Evolutionary conservation across 2,888 invertebrate genomes (phyloP), one percentile per base, ranked within the genome.

Genomic region (Heliconius cydno): DNA sequence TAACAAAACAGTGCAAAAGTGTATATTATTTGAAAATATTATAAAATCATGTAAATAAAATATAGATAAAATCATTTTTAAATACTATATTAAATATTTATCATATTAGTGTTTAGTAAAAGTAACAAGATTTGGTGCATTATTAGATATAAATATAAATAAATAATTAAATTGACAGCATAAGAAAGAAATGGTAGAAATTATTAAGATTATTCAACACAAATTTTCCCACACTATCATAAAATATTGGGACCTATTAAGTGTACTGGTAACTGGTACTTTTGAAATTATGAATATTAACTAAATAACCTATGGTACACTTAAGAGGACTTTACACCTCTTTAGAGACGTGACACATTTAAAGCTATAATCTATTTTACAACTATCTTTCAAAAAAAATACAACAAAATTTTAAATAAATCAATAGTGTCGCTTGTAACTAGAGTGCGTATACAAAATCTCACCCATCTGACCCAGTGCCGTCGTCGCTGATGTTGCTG

Each of bases 401-500:
- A n/a, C 22, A 60, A 60, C 12, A 22, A 52, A 52, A 7, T 52
- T n/a, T 60, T n/a, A n/a, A n/a, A 63, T 65, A 19, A 65, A 13
- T 7, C 41, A 41, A 28, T 15, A 9, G 70, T 70, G 70, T 34
- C 25, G 41, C 77, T 81, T n/a, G 60, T 60, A 60, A n/a, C 60
- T 60, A 71, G 38, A 66, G 80, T 82, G 85, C 90, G 84, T 89
- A 89, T 92, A 92, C 90, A 87, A 87, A 86, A 92, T 92, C 95
- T 91, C 92, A 95, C 92, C 97, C 97, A 86, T 96, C 96, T 88
- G 97, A 97, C 89, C 96, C 96, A 87, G 96, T 96, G 89, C 96
- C 97, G 88, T 97, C 97, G 90, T 97, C 97, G 86, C 97, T 97
- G 91, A 96, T 96, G 92, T 97, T 96, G 94, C 97, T 97, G 91